Evolutionary conservation across 2,888 invertebrate genomes (phyloP), one percentile per base, ranked within the genome.

Genomic region (Barypeithes pellucidus): DNA sequence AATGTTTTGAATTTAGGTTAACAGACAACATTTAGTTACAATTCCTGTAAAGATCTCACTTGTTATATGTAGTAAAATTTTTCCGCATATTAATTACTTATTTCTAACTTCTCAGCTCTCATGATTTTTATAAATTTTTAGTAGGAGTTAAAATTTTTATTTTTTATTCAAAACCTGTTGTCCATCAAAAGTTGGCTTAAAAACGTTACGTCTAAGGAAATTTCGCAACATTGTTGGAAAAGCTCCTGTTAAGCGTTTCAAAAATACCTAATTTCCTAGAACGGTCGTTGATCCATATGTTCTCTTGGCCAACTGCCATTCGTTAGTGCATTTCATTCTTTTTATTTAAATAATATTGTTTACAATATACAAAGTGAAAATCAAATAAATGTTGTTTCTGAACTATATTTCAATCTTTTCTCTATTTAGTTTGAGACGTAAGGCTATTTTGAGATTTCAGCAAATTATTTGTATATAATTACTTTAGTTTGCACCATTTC

Each of bases 221-320:
- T 61, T 68, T 61, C 61, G 33, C 61, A 68, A 68, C 67, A 65
- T n/a, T 65, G 50, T 65, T 57, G 16, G 65, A 36, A 20, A 33
- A 16, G 47, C 60, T 59, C n/a, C 50, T 45, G 45, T 50, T 50
- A 50, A 61, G 52, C 65, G 65, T 22, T 69, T 73, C 71, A 43
- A 62, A 74, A 74, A 71, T 71, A 71, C 43, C 60, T 45, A 70
- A 74, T 67, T 74, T 74, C 70, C 70, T 74, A 67, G 67, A 72
- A 75, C 75, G 75, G 75, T 75, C 75, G 60, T 72, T 75, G 75
- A 60, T 73, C 75, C 66, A 75, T 50, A 5, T 29, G 61, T 52
- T 61, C 29, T 54, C 16, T 72, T 75, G 72, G 75, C 62, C 54
- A 54, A 43, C 45, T 71, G 71, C 74, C 71, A 71, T 59, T 72